Evolutionary conservation across 2,888 invertebrate genomes (phyloP).

Genomic region (Tetranychus truncatus): DNA sequence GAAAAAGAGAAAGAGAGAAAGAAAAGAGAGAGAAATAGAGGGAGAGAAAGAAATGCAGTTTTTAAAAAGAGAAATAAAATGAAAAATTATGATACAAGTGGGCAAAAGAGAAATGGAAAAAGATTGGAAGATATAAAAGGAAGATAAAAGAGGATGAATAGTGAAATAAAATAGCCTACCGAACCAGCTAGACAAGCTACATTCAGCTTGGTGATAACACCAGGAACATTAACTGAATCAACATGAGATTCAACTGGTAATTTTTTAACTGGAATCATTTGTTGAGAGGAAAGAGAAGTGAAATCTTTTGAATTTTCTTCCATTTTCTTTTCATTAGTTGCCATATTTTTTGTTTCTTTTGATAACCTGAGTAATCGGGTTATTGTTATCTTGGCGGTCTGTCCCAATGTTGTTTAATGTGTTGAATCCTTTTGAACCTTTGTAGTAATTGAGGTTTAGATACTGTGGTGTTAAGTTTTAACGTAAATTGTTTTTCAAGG

Average conservation of each 20-base stretch:
- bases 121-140: background rate
- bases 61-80: background rate
- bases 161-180: background rate
- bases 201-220: background rate
- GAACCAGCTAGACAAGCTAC: background rate
- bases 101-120: background rate
- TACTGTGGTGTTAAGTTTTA: no score
- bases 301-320: no score
- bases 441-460: no score
- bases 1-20: constrained; percentile 2
- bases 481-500: no score
- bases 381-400: no score
- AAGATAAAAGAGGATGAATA: background rate
- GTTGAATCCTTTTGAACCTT: no score
- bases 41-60: constrained; percentile 3
- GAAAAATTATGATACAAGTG: background rate
- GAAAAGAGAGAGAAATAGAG: constrained; percentile 5
- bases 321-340: no score
- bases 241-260: background rate
- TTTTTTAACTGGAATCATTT: background rate
- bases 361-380: no score
- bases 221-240: background rate
- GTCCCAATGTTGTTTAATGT: no score
- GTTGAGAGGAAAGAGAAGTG: no score
- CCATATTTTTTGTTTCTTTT: no score